Conservation (phyloP, 2,888 invertebrate species). For the Cetonia aurata region DNA sequence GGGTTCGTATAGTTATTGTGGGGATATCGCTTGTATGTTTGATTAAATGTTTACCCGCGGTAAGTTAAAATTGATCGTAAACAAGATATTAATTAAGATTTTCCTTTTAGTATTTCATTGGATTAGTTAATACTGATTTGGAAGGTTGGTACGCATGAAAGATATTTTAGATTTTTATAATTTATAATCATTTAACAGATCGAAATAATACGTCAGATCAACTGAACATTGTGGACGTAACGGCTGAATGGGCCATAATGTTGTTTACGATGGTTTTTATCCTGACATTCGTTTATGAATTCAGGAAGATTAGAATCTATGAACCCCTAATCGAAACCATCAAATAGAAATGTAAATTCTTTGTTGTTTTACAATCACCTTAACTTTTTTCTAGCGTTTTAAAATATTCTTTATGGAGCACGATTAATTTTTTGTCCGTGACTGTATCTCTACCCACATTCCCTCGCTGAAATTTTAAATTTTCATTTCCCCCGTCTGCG, state of each 20-base stretch:
- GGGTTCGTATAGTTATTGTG: not conserved
- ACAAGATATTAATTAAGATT: not conserved
- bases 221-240: not conserved
- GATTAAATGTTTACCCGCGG: not conserved
- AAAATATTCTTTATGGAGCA: too few relatives aligned
- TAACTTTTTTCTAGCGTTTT: too few relatives aligned
- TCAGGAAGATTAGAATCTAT: constrained; percentile 19
- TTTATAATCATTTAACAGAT: constrained; percentile 58
- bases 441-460: too few relatives aligned
- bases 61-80: too few relatives aligned
- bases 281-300: constrained; percentile 37
- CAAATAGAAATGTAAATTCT: not conserved
- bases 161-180: constrained; percentile 69
- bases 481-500: too few relatives aligned
- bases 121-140: constrained; percentile 62
- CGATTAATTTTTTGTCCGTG: too few relatives aligned
- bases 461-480: too few relatives aligned
- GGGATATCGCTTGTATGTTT: constrained; percentile 15
- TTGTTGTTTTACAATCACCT: not conserved
- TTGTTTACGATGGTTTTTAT: constrained; percentile 33
- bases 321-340: constrained; percentile 30
- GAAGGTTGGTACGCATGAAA: constrained; percentile 66
- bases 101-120: constrained; percentile 37
- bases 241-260: constrained; percentile 36
- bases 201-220: not conserved